A percentile compares a stretch with the other conserved stretches of the same genome.
Evolutionary conservation across 2,113 vertebrate genomes (phyloP).

Genomic region (Synchiropus splendidus): DNA sequence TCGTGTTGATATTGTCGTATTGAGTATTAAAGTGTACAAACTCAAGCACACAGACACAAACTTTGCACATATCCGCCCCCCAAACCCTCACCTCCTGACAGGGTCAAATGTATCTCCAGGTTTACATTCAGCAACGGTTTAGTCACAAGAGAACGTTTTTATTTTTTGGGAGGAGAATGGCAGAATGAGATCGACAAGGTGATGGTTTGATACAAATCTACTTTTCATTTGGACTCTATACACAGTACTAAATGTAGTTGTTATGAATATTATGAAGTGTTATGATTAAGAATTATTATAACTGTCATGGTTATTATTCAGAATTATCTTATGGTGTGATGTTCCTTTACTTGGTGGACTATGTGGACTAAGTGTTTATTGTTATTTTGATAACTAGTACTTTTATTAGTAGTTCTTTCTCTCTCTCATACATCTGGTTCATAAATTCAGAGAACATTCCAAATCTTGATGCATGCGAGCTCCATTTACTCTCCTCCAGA

Average conservation of each 20-base stretch:
- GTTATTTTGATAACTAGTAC: slow-evolving; percentile 68
- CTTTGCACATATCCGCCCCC: slow-evolving; percentile 56
- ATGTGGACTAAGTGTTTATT: slow-evolving; percentile 73
- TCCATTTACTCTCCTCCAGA: slow-evolving; percentile 48
- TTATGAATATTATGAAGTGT: slow-evolving; percentile 74
- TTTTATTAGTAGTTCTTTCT: slow-evolving; percentile 58
- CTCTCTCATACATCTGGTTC: slow-evolving; percentile 45
- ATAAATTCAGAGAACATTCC: slow-evolving; percentile 38
- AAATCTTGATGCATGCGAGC: slow-evolving; percentile 55
- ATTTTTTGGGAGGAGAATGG: slow-evolving; percentile 4
- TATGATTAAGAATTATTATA: slow-evolving; percentile 73
- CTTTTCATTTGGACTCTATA: slow-evolving; percentile 64
- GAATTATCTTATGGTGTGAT: slow-evolving; percentile 72
- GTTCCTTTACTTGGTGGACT: slow-evolving; percentile 70
- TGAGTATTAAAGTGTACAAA: slow-evolving; percentile 60
- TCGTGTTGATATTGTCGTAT: slow-evolving; percentile 67
- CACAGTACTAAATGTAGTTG: slow-evolving; percentile 73
- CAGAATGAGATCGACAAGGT: too few relatives aligned
- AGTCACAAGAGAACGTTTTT: slow-evolving; percentile 1
- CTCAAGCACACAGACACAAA: slow-evolving; percentile 43
- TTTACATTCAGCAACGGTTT: slow-evolving; percentile 53
- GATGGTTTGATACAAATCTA: slow-evolving; percentile 18
- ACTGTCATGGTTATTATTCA: slow-evolving; percentile 74
- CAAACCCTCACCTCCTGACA: slow-evolving; percentile 23
- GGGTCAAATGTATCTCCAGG: slow-evolving; percentile 37